These are phyloP conservation scores for Tiliacea aurago DNA, from an alignment of 2,888 invertebrate genomes.

Conservation along the genomic window DNA sequence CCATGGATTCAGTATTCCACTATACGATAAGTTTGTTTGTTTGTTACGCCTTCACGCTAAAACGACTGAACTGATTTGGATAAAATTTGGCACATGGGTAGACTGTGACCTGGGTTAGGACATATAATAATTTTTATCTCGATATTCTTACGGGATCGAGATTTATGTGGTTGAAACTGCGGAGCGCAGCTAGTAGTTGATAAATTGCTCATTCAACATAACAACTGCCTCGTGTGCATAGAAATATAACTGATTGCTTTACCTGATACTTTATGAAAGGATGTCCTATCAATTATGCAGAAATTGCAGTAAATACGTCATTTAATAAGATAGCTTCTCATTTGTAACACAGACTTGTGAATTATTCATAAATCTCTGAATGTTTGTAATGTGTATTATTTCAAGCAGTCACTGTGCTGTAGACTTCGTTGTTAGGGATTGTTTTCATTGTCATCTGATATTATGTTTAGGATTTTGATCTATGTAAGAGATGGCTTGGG, in stretches of 20 bases:
- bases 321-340: conserved; percentile 14
- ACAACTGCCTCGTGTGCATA: not conserved
- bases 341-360: conserved; percentile 44
- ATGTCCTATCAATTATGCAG: conserved; percentile 32
- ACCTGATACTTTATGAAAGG: conserved; percentile 14
- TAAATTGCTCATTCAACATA: not conserved
- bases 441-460: conserved; percentile 33
- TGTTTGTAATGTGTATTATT: conserved; percentile 50
- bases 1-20: too few species aligned
- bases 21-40: too few species aligned
- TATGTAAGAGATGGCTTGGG: not conserved
- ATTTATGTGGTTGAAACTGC: too few species aligned
- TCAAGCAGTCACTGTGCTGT: conserved; percentile 24
- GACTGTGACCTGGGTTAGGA: too few species aligned
- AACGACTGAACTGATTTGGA: too few species aligned
- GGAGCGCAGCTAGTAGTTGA: not conserved
- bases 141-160: too few species aligned
- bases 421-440: conserved; percentile 20
- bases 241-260: conserved; percentile 17
- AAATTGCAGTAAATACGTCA: conserved; percentile 37
- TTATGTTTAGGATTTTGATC: not conserved
- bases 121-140: too few species aligned
- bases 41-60: too few species aligned
- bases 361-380: conserved; percentile 52
- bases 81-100: too few species aligned